Conservation (phyloP, 1,140 invertebrate genomes). For the Pseudomyrmex flavicornis region DNA sequence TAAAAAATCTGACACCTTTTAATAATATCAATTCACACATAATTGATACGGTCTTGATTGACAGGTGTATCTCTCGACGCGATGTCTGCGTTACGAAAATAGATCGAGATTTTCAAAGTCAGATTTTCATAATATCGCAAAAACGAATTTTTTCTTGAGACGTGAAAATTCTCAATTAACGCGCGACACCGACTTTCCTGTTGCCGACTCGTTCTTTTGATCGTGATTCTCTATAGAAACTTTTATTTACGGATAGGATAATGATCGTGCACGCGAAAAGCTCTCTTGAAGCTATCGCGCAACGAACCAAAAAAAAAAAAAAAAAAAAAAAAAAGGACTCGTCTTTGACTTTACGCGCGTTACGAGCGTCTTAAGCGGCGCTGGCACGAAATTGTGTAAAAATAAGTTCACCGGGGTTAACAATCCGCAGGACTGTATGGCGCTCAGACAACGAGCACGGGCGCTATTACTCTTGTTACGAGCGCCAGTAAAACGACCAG, state of each 20-base stretch:
- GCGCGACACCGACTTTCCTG: background rate
- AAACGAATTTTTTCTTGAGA: background rate
- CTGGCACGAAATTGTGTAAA: conserved; percentile 58
- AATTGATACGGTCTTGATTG: too few species aligned
- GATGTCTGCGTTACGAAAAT: too few species aligned
- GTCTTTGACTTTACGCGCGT: conserved; percentile 44
- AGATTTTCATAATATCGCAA: background rate
- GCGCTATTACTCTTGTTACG: conserved; percentile 61
- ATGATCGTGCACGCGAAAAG: conserved; percentile 15
- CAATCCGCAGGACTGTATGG: conserved; percentile 58
- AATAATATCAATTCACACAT: too few species aligned
- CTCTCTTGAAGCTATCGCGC: conserved; percentile 32
- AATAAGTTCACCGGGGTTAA: conserved; percentile 60
- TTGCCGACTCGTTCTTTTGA: background rate
- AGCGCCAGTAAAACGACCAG: conserved; percentile 55
- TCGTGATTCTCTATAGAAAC: conserved; percentile 20
- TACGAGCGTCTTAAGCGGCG: conserved; percentile 53
- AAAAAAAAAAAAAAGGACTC: background rate
- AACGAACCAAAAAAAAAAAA: background rate
- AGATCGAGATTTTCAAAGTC: background rate
- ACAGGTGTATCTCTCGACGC: too few species aligned
- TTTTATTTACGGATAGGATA: conserved; percentile 33
- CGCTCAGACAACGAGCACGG: conserved; percentile 57
- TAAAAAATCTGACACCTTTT: too few species aligned
- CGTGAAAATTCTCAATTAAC: background rate